Evolutionary conservation across 2,797 vertebrate genomes (phyloP).

Genomic region (Acestrorhynchus altus): DNA sequence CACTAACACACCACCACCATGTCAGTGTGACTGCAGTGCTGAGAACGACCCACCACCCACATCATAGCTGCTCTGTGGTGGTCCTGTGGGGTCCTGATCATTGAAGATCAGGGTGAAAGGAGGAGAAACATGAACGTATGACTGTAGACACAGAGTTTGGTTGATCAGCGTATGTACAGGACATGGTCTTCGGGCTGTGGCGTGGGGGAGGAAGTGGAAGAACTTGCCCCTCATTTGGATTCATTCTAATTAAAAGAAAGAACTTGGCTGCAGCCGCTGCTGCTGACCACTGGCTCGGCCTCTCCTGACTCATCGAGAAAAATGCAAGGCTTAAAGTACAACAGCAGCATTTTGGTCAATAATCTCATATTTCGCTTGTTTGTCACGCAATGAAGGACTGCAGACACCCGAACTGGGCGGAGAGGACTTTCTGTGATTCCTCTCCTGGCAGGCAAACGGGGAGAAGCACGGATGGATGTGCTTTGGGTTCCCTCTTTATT

Average conservation of each 20-base stretch:
- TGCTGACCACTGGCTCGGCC: not conserved
- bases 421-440: not conserved
- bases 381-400: constrained; percentile 10
- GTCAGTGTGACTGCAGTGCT: too few relatives aligned
- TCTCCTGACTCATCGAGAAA: constrained; percentile 32
- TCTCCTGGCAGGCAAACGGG: not conserved
- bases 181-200: too few relatives aligned
- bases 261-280: constrained; percentile 21
- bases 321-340: constrained; percentile 23
- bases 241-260: constrained; percentile 45
- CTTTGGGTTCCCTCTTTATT: not conserved
- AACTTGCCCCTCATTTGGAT: constrained; percentile 26
- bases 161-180: too few relatives aligned
- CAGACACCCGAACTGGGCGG: not conserved
- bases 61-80: too few relatives aligned
- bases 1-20: too few relatives aligned
- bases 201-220: not conserved
- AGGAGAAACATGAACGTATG: too few relatives aligned
- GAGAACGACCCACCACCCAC: too few relatives aligned
- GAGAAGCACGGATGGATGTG: not conserved
- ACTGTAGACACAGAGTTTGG: too few relatives aligned
- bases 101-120: too few relatives aligned
- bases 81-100: too few relatives aligned
- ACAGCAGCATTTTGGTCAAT: constrained; percentile 23
- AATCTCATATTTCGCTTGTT: constrained; percentile 25